Evolutionary conservation across 2,888 invertebrate genomes (phyloP), one percentile per base, ranked within the genome.

Genomic region (Pheosia tremula): DNA sequence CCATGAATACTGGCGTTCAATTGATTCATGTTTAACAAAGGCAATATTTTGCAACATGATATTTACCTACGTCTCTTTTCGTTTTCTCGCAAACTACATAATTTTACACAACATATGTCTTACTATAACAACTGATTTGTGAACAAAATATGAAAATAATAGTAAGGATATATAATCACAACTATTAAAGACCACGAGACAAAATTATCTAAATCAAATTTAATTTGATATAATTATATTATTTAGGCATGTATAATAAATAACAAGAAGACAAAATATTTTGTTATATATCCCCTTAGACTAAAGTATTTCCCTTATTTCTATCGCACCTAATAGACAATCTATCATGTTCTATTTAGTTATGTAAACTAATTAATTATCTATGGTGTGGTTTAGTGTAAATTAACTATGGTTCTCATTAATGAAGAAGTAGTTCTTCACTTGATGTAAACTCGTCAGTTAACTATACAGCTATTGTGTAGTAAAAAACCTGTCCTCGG

Each of bases 1-100:
- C 71, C 66, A 58, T 56, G 66, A 64, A 65, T 58, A 63, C 64
- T 57, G 57, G 68, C 62, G 58, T 71, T 70, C 64, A 61, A 77
- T 77, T 78, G 69, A 78, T 72, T 71, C 67, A 72, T 66, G 66
- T 68, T 66, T 61, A 79, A 79, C 78, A 81, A 82, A 82, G 71
- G 78, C 77, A 66, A 59, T 63, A 68, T 82, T 82, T 83, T 74
- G 78, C 72, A 81, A 82, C 62, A 60, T 67, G 67, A 59, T 67
- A 70, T 8, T 50, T 6, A 47, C 4, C 47, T 67, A 68, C 69
- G 71, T 65, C 63, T 67, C 57, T 24, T 24, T 24, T 24, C 62
- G 55, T 62, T 60, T 2, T 24, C 61, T 63, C 72, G 64, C 59
- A 67, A 69, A 75, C 72, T 66, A 58, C 49, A 71, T 71, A 68